Base-by-base conservation (phyloP, 2,888 invertebrate species). In the Caradrina kadenii region DNA sequence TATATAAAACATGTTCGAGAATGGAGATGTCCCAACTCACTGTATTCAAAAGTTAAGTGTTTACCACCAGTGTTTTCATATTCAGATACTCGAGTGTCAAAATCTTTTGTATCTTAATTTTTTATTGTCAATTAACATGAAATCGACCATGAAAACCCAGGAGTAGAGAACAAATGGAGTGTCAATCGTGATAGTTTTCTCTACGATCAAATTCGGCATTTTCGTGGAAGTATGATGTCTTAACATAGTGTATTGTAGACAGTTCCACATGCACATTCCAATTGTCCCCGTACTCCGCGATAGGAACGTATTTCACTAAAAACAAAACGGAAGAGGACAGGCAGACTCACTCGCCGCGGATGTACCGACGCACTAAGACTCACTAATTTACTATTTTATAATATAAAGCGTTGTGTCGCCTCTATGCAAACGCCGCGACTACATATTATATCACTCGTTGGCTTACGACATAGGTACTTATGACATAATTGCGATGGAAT, bases 401-500 rank as follows among this genome's bases (percentile, higher is more conserved):
- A 69, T 71, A 76, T 74, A 67, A 72, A 73, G 79, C 73, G 79
- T 72, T 55, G 73, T 63, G 76, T 76, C 84, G 89, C 88, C 89
- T 89, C 87, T 86, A 89, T 91, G 92, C 93, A 92, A 92, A 89
- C 90, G 86, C 82, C 84, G 85, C 86, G 85, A 79, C 82, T 76
- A 83, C 87, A 85, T 83, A 83, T 81, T 86, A 87, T 90, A 89
- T 90, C 91, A 90, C 90, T 90, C 89, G 89, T 88, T 87, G 88
- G 90, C 90, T 89, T 90, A 91, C 89, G 89, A 88, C 89, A 86
- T 90, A 89, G 90, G 90, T 92, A 91, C 91, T 92, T 90, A 92
- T 89, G 91, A 92, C 89, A 91, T 92, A 92, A 88, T 91, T 90
- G 92, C 91, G 92, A 90, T 91, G 91, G 92, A 92, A 83, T 83